A percentile compares a stretch with the other conserved stretches of the same genome.
Evolutionary conservation across 2,113 vertebrate genomes (phyloP).

Genomic region (Lates calcarifer): DNA sequence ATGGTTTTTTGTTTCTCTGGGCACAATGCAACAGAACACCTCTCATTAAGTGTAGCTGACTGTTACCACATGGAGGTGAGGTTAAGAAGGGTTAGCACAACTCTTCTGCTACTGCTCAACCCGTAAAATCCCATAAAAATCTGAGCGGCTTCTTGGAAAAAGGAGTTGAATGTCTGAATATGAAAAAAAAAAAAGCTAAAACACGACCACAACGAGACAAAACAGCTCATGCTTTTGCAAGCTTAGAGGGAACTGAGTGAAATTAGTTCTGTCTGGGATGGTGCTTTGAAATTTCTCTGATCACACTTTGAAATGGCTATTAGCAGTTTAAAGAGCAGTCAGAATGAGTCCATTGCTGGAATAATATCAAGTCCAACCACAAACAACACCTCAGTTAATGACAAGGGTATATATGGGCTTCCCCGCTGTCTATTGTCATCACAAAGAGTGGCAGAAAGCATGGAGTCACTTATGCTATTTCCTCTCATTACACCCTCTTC

Average conservation of each 20-base stretch:
- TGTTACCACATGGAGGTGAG: slow-evolving; percentile 63
- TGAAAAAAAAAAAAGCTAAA: slow-evolving; percentile 24
- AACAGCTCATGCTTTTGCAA: slow-evolving; percentile 8
- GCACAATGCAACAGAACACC: slow-evolving; percentile 53
- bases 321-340: not conserved
- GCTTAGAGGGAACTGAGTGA: not conserved
- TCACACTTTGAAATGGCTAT: not conserved
- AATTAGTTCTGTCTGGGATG: not conserved
- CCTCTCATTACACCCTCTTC: slow-evolving; percentile 76
- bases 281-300: slow-evolving; percentile 8
- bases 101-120: slow-evolving; percentile 56
- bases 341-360: not conserved
- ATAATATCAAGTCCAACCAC: not conserved
- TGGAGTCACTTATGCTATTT: slow-evolving; percentile 73
- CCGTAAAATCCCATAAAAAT: slow-evolving; percentile 39
- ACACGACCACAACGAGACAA: not conserved
- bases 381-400: slow-evolving; percentile 11
- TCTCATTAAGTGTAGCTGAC: slow-evolving; percentile 64
- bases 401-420: not conserved
- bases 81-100: slow-evolving; percentile 61
- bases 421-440: slow-evolving; percentile 54
- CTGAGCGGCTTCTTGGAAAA: slow-evolving; percentile 7
- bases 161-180: not conserved
- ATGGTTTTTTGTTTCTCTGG: slow-evolving; percentile 45
- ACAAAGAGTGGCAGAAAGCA: slow-evolving; percentile 57